Evolutionary conservation across 2,113 vertebrate genomes (phyloP).

Genomic region (Eubucco bourcierii): DNA sequence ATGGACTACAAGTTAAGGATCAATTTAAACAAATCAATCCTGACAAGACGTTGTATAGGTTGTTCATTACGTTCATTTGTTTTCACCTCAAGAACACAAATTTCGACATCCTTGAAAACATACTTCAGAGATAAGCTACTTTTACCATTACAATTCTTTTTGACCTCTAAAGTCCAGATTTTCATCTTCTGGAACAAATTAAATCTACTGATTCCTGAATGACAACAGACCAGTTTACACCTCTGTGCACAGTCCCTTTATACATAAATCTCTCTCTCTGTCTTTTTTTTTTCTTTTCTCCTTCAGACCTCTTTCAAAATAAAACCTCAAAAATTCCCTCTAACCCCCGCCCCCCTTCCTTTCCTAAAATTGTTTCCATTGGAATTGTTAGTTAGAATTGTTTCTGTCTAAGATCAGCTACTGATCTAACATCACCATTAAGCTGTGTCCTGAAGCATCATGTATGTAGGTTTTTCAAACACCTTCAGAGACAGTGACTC

Average conservation of each 20-base stretch:
- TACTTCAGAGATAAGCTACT: not conserved
- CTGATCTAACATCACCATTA: too few relatives aligned
- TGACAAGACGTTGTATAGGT: not conserved
- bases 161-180: not conserved
- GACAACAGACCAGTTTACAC: not conserved
- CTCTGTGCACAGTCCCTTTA: not conserved
- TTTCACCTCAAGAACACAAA: not conserved
- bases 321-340: not conserved
- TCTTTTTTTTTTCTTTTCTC: too few relatives aligned
- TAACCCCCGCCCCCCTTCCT: not conserved
- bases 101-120: not conserved
- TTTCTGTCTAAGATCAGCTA: too few relatives aligned
- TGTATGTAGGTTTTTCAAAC: too few relatives aligned
- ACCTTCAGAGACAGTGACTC: too few relatives aligned
- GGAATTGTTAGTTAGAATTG: too few relatives aligned
- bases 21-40: not conserved
- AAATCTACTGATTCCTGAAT: not conserved
- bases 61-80: not conserved
- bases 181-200: not conserved
- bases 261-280: not conserved
- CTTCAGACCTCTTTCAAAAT: not conserved
- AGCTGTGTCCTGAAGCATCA: too few relatives aligned
- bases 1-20: not conserved
- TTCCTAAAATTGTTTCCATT: too few relatives aligned
- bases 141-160: not conserved